These are phyloP conservation scores for Idris sp. DNA, from an alignment of 1,140 invertebrate genomes.

Conservation along the genomic window DNA sequence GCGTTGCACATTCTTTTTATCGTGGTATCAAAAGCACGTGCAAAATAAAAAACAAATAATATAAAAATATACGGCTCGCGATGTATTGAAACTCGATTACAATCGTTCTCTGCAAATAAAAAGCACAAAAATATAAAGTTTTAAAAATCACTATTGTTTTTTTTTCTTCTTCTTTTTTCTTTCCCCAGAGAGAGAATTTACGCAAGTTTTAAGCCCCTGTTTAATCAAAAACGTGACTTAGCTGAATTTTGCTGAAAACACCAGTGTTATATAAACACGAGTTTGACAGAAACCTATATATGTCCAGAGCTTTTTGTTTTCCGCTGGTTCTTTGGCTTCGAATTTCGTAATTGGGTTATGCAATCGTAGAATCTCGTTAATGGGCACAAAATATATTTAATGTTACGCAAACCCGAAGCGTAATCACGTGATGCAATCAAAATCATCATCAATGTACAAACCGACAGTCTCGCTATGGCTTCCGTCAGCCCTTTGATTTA, in stretches of 20 bases:
- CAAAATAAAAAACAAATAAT: constrained; percentile 15
- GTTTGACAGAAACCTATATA: constrained; percentile 18
- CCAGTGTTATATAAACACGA: constrained; percentile 39
- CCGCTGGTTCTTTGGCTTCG: neutral
- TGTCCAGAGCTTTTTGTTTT: constrained; percentile 5
- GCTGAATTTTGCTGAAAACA: constrained; percentile 4
- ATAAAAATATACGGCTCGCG: constrained; percentile 24
- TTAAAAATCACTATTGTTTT: too few species aligned
- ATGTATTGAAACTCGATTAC: constrained; percentile 56
- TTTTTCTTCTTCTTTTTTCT: too few species aligned
- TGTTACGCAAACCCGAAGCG: constrained; percentile 48
- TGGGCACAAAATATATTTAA: constrained; percentile 52
- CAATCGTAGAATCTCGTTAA: constrained; percentile 51
- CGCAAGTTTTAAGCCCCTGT: neutral
- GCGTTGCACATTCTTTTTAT: constrained; percentile 17
- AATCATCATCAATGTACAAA: constrained; percentile 39
- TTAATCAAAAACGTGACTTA: constrained; percentile 4
- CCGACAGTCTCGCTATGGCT: constrained; percentile 30
- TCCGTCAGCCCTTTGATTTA: constrained; percentile 43
- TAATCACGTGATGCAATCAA: constrained; percentile 62
- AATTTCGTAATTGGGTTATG: constrained; percentile 57
- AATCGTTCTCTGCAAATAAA: too few species aligned
- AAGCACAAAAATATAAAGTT: too few species aligned
- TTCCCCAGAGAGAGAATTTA: too few species aligned
- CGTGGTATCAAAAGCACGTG: constrained; percentile 17